These are phyloP conservation scores for Colostygia pectinataria DNA, from an alignment of 2,888 invertebrate species.

Conservation along the genomic window DNA sequence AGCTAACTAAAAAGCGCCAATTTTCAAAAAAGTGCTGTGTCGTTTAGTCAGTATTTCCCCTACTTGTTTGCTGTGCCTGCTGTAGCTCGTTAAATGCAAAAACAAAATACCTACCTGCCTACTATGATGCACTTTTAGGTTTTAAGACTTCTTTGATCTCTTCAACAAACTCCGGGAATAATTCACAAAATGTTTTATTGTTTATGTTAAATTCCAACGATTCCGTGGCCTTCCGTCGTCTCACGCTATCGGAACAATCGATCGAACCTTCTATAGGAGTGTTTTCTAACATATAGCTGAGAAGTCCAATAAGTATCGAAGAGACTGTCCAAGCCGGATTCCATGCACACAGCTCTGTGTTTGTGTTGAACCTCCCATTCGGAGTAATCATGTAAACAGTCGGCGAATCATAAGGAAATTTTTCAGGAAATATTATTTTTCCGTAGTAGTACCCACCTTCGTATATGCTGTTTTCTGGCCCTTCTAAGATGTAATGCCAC, in stretches of 20 bases:
- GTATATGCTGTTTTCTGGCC: slow-evolving; percentile 97
- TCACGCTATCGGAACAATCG: slow-evolving; percentile 94
- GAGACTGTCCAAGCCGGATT: slow-evolving; percentile 99
- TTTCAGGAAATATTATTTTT: slow-evolving; percentile 96
- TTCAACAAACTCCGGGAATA: slow-evolving; percentile 95
- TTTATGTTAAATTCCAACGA: slow-evolving; percentile 96
- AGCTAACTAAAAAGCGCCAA: too few relatives aligned
- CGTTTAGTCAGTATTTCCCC: too few relatives aligned
- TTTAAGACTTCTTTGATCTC: slow-evolving; percentile 85
- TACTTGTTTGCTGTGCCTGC: too few relatives aligned
- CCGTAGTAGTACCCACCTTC: slow-evolving; percentile 89
- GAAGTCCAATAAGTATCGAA: slow-evolving; percentile 96
- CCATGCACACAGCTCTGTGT: slow-evolving; percentile 98
- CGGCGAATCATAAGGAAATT: slow-evolving; percentile 98
- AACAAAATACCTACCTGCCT: too few relatives aligned
- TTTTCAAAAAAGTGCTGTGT: too few relatives aligned
- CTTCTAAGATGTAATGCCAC: slow-evolving; percentile 99
- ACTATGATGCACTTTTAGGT: too few relatives aligned
- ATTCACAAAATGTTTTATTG: slow-evolving; percentile 94
- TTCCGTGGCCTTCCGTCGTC: slow-evolving; percentile 89
- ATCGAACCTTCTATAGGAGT: slow-evolving; percentile 97
- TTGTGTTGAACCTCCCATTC: slow-evolving; percentile 95
- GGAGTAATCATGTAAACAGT: slow-evolving; percentile 99
- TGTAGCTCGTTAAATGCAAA: too few relatives aligned
- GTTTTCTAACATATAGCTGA: slow-evolving; percentile 98